phyloP scores from a whole-genome alignment of 2,797 vertebrate genomes.

The Dipus sagitta region DNA sequence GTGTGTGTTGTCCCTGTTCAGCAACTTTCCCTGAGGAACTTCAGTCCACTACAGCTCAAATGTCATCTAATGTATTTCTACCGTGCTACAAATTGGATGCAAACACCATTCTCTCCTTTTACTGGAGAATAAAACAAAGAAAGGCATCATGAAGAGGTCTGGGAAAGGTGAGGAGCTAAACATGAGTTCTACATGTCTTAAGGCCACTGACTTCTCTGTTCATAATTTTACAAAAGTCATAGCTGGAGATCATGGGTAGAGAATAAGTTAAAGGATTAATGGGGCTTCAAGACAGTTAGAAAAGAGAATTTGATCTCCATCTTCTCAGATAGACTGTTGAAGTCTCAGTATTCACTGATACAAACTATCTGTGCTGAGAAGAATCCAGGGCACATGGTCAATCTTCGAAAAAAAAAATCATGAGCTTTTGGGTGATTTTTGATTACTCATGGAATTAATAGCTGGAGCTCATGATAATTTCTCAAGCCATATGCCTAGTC shows the following conservation, averaged over 20 bases:
- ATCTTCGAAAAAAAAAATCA: neutral
- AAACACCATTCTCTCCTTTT: neutral
- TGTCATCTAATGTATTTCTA: neutral
- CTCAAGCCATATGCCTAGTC: neutral
- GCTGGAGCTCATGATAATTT: neutral
- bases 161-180: neutral
- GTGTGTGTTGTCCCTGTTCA: neutral
- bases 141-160: neutral
- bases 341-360: neutral
- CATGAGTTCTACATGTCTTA: neutral
- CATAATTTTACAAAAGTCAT: neutral
- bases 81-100: neutral
- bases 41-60: neutral
- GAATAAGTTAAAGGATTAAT: no score
- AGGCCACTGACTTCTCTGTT: neutral
- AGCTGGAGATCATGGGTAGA: neutral
- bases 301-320: neutral
- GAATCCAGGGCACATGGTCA: neutral
- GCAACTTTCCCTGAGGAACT: slow-evolving; percentile 24
- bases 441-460: neutral
- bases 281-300: neutral
- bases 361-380: neutral
- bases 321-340: neutral
- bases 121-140: neutral
- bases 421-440: neutral